These are phyloP conservation scores for Conistra vaccinii DNA, from an alignment of 2,888 invertebrate species.

Conservation along the genomic window DNA sequence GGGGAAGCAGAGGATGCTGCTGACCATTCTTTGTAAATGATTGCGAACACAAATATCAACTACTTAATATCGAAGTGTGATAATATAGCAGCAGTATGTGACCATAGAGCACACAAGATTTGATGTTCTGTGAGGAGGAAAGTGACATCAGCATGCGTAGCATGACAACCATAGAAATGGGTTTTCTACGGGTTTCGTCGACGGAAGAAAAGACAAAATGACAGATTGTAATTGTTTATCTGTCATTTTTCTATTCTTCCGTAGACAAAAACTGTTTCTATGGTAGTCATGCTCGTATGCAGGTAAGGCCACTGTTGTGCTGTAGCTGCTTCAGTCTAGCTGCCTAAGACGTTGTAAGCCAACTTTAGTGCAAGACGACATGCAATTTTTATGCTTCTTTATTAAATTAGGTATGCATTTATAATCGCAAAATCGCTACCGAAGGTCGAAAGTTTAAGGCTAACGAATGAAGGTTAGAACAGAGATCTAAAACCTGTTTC, in stretches of 20 bases:
- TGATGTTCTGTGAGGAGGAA: too few species aligned
- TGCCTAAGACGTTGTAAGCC: neutral
- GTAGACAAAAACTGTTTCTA: too few species aligned
- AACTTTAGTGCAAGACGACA: slow-evolving; percentile 15
- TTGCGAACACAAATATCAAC: neutral
- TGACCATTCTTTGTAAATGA: neutral
- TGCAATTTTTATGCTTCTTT: slow-evolving; percentile 28
- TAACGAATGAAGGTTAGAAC: slow-evolving; percentile 31
- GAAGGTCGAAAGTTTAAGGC: slow-evolving; percentile 45
- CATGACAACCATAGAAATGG: too few species aligned
- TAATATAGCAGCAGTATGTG: neutral
- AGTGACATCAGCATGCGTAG: too few species aligned
- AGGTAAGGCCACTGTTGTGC: neutral
- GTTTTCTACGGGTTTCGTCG: too few species aligned
- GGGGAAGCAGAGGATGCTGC: neutral
- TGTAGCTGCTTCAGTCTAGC: neutral
- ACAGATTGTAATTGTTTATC: too few species aligned
- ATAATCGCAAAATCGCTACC: slow-evolving; percentile 13
- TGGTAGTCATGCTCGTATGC: too few species aligned
- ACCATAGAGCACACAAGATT: too few species aligned
- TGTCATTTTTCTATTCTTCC: too few species aligned
- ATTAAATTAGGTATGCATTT: slow-evolving; percentile 27
- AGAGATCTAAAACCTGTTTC: slow-evolving; percentile 19
- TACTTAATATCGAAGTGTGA: neutral
- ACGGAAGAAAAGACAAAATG: too few species aligned